Evolutionary conservation across 2,797 vertebrate species (phyloP), one percentile per base, ranked within the genome.

Genomic region (Sphaeramia orbicularis): DNA sequence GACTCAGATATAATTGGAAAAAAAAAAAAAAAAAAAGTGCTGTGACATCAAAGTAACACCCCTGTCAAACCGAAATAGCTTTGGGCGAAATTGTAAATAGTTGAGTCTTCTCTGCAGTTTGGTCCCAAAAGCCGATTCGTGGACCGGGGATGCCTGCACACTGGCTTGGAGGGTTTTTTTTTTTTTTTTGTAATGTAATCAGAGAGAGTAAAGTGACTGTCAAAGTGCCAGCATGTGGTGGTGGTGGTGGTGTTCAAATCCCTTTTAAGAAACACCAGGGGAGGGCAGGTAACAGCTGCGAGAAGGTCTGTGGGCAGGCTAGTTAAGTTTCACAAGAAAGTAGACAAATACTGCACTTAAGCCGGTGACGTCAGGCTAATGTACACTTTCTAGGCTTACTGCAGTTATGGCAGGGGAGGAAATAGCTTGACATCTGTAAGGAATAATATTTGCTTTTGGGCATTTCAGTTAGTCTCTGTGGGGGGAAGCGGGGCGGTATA

Each of bases 371-470:
- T 79, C 78, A 78, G 44, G 62, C 68, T 67, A 81, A 82, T 73
- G 73, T 65, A 80, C 48, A 85, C 67, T 56, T 69, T 43, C 50
- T 38, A 60, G 76, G 71, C 73, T 74, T 16, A 24, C 54, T 36
- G 70, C 60, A 15, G 32, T 69, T 49, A 61, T 27, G 55, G 71
- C 70, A 41, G 53, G 9, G 62, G 62, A 69, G 65, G 67, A 86
- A 79, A 81, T 64, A 68, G 77, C 76, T 74, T 18, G 62, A 78
- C 71, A 86, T 87, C 79, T 87, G 71, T 62, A 50, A 64, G 69
- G 76, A 85, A 80, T 86, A 89, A 88, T 86, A 89, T 89, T 88
- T 85, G 79, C 77, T 86, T 77, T 81, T 71, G 66, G 84, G 77
- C 75, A 76, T 84, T 83, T 86, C 66, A 77, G 76, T 72, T 45